These are phyloP conservation scores for Fundulus diaphanus DNA, from an alignment of 2,797 vertebrate genomes.

Conservation along the genomic window DNA sequence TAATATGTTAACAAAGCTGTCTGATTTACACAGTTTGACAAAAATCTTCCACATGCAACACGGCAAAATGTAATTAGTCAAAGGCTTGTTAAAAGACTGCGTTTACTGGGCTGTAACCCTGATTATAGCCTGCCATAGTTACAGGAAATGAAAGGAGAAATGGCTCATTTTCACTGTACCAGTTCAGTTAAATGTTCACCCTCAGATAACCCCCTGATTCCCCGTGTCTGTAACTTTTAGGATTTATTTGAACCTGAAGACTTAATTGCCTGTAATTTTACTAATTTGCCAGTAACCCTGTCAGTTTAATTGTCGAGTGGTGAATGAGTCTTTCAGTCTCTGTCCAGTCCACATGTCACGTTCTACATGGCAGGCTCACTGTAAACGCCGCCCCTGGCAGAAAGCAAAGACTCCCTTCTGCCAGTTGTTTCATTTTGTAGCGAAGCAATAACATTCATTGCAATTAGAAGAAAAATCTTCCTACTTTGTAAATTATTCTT, in stretches of 20 bases:
- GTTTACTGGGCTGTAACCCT: not conserved
- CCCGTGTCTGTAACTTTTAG: not conserved
- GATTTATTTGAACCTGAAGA: not conserved
- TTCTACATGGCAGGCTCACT: not conserved
- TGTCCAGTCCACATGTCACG: not conserved
- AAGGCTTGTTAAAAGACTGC: not conserved
- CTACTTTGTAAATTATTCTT: no score
- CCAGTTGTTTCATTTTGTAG: not conserved
- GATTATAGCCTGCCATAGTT: not conserved
- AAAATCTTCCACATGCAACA: not conserved
- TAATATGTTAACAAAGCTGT: not conserved
- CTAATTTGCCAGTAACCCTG: not conserved
- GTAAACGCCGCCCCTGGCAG: not conserved
- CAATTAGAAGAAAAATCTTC: no score
- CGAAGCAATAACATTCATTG: not conserved
- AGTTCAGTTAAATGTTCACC: not conserved
- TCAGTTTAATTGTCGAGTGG: not conserved
- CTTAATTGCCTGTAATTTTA: slow-evolving; percentile 1
- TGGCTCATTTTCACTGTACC: not conserved
- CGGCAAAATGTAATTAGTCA: not conserved
- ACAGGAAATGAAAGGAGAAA: not conserved
- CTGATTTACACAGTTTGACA: not conserved
- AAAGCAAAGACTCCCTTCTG: not conserved
- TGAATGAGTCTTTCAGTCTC: not conserved
- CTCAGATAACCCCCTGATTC: not conserved